Base-by-base conservation (phyloP, 2,113 vertebrate species). In the Ailurus styani region DNA sequence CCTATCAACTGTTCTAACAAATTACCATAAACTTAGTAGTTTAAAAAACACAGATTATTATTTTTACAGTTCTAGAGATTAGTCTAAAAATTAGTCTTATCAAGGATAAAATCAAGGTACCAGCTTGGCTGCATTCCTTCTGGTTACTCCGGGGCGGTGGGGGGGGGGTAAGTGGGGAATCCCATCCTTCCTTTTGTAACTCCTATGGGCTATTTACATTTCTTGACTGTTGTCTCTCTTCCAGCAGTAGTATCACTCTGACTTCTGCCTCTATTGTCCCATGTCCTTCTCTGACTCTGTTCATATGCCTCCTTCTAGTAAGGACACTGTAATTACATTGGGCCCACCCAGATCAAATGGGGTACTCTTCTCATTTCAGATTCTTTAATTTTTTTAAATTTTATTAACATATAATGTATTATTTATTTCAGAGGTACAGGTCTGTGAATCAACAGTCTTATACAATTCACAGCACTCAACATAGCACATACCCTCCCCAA, bases 21-120 rank as follows among this genome's bases (percentile, higher is more conserved):
- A 27, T 57, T 45, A 34, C 7, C 29, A 86, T 29, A 72, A 78
- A 52, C 8, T 57, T 40, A 62, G 6, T 72, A 52, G 31, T 8
- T 57, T 95, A 55, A 66, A 87, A 88, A 57, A 37, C 21, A 62
- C 13, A 90, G 5, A 60, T 66, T 34, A 29, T 93, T 79, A 84
- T 27, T 4, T 4, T 60, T 75, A 14, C 6, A 82, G 3, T 60
- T 66, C 34, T 17, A 12, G 25, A 70, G 34, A 10, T 64, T 12
- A 66, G 18, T 25, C 4, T 18, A 42, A 9, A 60, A 37, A 0
- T 27, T 31, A 9, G 3, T 66, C 47, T 66, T n/a, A 55, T 8
- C 2, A 17, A 6, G 14, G 18, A 20, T 29, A 25, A 47, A 77
- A 54, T 18, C 10, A 66, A 25, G 13, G 40, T 17, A 11, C 27